These are phyloP conservation scores for Monomorium pharaonis DNA, from an alignment of 1,140 invertebrate species.

Conservation along the genomic window DNA sequence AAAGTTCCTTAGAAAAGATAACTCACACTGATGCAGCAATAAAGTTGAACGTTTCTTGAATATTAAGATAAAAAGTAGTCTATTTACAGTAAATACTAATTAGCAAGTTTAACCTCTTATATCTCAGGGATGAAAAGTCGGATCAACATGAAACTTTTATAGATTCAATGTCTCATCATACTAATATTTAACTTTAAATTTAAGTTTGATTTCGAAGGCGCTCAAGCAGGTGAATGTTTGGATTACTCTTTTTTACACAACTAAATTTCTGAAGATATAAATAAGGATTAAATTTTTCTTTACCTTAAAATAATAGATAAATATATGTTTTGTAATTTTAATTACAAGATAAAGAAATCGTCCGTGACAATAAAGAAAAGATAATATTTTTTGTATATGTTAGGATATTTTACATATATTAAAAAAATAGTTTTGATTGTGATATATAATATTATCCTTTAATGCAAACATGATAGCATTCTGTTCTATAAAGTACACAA, in stretches of 20 bases:
- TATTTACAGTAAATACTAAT: too few relatives aligned
- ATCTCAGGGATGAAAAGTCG: too few relatives aligned
- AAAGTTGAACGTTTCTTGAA: too few relatives aligned
- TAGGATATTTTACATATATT: background rate
- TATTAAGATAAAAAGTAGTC: too few relatives aligned
- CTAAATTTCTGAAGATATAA: background rate
- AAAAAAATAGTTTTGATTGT: background rate
- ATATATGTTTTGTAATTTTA: slow-evolving; percentile 4
- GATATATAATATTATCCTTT: background rate
- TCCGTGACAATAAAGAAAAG: slow-evolving; percentile 21
- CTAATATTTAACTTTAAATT: too few relatives aligned
- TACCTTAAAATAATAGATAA: slow-evolving; percentile 8
- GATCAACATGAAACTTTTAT: too few relatives aligned
- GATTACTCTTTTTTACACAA: background rate
- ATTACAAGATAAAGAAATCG: slow-evolving; percentile 29
- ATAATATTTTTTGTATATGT: background rate
- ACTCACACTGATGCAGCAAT: too few relatives aligned
- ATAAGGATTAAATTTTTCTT: background rate
- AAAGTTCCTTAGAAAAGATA: too few relatives aligned
- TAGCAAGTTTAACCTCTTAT: too few relatives aligned
- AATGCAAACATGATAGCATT: background rate
- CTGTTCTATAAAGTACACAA: background rate
- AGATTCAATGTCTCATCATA: too few relatives aligned
- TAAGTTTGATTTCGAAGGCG: too few relatives aligned
- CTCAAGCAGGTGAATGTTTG: too few relatives aligned